Percentiles rank a stretch among this genome's conserved stretches.
Conservation (phyloP, 2,888 invertebrate genomes). For the Lasiommata megera region DNA sequence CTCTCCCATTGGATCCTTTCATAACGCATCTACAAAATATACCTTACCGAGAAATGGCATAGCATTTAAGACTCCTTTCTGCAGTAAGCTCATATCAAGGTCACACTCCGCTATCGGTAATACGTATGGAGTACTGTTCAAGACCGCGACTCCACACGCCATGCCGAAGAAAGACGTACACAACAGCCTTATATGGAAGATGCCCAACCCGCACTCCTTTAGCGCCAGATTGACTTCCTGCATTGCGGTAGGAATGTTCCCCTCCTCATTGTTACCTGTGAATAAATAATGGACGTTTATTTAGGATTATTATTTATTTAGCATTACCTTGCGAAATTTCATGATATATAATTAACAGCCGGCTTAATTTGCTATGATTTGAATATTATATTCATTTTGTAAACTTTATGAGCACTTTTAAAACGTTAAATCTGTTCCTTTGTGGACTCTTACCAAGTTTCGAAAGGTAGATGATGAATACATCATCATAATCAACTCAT, state of each 20-base stretch:
- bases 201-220: conserved; percentile 53
- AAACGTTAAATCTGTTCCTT: no score
- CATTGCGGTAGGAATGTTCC: conserved; percentile 43
- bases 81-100: conserved; percentile 52
- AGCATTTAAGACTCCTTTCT: conserved; percentile 58
- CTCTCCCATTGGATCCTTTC: no score
- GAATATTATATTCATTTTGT: no score
- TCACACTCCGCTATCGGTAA: conserved; percentile 62
- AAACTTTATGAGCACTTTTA: no score
- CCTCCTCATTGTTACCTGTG: conserved; percentile 29
- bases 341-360: no score
- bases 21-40: not conserved
- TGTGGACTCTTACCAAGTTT: no score
- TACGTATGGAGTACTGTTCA: conserved; percentile 50
- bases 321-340: no score
- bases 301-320: no score
- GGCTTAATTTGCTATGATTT: no score
- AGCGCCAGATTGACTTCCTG: conserved; percentile 55
- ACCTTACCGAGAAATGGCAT: conserved; percentile 55
- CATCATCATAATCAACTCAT: no score
- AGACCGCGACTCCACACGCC: conserved; percentile 45
- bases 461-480: no score
- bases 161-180: conserved; percentile 44
- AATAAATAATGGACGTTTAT: not conserved
- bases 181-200: conserved; percentile 53